These are phyloP conservation scores for Echiichthys vipera DNA, from an alignment of 2,797 vertebrate genomes.

Conservation along the genomic window DNA sequence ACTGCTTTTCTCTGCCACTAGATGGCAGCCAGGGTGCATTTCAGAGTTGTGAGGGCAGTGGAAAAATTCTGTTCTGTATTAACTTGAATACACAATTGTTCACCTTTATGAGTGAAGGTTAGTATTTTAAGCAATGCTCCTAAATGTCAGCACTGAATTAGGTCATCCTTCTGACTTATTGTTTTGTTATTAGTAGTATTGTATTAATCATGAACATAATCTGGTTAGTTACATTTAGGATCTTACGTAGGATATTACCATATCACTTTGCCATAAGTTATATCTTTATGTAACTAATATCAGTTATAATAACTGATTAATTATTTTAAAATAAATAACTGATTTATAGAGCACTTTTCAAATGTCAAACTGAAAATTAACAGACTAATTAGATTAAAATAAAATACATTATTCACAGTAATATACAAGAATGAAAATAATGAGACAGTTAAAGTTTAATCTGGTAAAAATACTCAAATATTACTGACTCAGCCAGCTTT, in stretches of 20 bases:
- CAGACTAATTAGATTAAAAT: too few species aligned
- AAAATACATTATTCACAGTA: background rate
- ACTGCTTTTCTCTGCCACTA: constrained; percentile 33
- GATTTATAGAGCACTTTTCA: background rate
- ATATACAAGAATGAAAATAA: background rate
- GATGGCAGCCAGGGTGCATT: constrained; percentile 36
- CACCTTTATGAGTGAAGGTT: background rate
- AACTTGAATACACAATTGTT: background rate
- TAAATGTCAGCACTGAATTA: too few species aligned
- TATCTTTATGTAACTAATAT: background rate
- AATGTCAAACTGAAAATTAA: too few species aligned
- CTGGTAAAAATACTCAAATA: too few species aligned
- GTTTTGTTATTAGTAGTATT: too few species aligned
- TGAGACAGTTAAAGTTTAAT: background rate
- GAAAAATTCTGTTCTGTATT: background rate
- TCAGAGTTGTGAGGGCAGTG: background rate
- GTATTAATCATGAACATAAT: too few species aligned
- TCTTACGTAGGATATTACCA: background rate
- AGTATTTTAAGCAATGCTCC: too few species aligned
- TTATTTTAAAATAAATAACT: too few species aligned
- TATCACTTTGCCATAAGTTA: background rate
- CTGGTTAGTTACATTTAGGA: background rate
- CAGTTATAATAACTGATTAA: background rate
- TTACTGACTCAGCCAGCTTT: too few species aligned
- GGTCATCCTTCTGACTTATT: too few species aligned